phyloP scores from a whole-genome alignment of 2,888 invertebrate genomes.

The Spicauda simplicius region DNA sequence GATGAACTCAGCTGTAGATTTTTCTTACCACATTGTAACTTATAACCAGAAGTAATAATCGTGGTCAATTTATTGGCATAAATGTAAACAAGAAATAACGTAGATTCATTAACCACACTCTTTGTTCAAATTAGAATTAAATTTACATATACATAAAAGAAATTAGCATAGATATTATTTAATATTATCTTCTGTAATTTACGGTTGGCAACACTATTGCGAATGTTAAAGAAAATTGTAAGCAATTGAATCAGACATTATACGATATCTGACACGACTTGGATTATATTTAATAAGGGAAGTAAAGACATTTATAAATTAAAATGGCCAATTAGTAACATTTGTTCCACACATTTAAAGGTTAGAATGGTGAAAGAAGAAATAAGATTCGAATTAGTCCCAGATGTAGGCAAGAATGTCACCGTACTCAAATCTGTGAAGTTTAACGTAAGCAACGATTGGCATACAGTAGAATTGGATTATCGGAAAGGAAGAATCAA shows the following conservation, averaged over 20 bases:
- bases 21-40: conserved; percentile 4
- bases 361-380: conserved; percentile 93
- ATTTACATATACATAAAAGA: conserved; percentile 22
- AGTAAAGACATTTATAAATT: too few relatives aligned
- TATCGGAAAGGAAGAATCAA: conserved; percentile 90
- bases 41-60: conserved; percentile 16
- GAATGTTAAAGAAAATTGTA: not conserved
- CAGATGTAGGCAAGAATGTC: conserved; percentile 90
- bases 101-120: conserved; percentile 12
- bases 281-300: too few relatives aligned
- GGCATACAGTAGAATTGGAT: conserved; percentile 93
- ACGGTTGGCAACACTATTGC: not conserved
- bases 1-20: not conserved
- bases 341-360: conserved; percentile 78
- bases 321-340: too few relatives aligned
- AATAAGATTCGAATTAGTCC: conserved; percentile 92
- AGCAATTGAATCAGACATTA: not conserved
- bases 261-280: not conserved
- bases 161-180: conserved; percentile 4
- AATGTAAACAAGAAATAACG: conserved; percentile 21
- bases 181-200: not conserved
- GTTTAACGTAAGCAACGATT: conserved; percentile 91
- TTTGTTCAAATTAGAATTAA: conserved; percentile 22
- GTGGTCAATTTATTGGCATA: conserved; percentile 18
- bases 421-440: conserved; percentile 92